Evolutionary conservation across 37 sponge, comb jelly and placozoan species (phyloP), one percentile per base, ranked within the genome.

Genomic region (Mnemiopsis leidyi): DNA sequence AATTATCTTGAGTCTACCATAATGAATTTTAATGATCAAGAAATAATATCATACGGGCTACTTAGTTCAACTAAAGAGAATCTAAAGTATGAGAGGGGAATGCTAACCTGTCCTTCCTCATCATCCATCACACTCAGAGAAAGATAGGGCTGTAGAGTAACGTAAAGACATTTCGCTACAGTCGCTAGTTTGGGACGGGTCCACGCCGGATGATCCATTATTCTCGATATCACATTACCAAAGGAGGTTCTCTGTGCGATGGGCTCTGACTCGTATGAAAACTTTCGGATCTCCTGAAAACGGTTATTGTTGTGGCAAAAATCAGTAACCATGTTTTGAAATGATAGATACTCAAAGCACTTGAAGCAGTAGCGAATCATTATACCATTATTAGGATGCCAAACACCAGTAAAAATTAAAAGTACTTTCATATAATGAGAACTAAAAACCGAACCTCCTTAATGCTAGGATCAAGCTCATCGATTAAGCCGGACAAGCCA

Each of bases 161-260:
- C 29, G 24, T 85, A 61, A 13, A 85, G 90, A 85, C 90, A 85
- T 37, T 85, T 85, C 61, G 90, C 90, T 0, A 85, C 90, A 9
- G 35, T 37, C 1, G 90, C 90, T 61, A 85, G 90, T 39, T 85
- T 85, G 3, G 90, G 48, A 9, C 90, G 90, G 0, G 90, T 85
- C 90, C 90, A 85, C 0, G 61, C 90, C 2, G 90, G 90, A 33
- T 85, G 90, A 23, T 85, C 90, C 90, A 85, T 85, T 3, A 85
- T 38, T n/a, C 90, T 23, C 7, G 90, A 40, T 85, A 85, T 85
- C 29, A 85, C 90, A 29, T 85, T 85, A 21, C 90, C 90, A 21
- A 85, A 85, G 3, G 90, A 85, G 40, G 90, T 85, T 26, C 90
- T 35, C 61, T 85, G 90, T 39, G 90, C 40, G 29, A 85, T 37